phyloP scores from a whole-genome alignment of 2,113 vertebrate genomes.

The Harpagus bidentatus region DNA sequence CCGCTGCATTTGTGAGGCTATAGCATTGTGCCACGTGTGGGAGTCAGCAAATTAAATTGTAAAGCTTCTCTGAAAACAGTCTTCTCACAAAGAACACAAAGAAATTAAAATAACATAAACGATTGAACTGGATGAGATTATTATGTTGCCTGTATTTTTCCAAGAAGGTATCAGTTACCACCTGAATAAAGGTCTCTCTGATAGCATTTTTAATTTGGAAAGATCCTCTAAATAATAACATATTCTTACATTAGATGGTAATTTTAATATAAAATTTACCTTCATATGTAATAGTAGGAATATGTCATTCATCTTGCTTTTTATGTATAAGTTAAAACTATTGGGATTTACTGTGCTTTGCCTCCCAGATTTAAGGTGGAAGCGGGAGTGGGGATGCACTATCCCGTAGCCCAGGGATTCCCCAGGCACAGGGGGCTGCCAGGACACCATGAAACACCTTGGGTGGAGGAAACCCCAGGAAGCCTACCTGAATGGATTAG shows the following conservation, averaged over 20 bases:
- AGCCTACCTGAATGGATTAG: conserved; percentile 15
- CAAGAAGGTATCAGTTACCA: neutral
- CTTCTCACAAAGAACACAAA: neutral
- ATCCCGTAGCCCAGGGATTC: conserved; percentile 16
- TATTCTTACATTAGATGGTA: too few species aligned
- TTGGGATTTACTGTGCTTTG: neutral
- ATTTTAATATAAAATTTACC: neutral
- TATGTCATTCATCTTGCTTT: neutral
- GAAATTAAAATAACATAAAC: neutral
- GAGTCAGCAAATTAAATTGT: conserved; percentile 24
- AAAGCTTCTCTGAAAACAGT: neutral
- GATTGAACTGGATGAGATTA: neutral
- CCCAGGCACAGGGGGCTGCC: conserved; percentile 28
- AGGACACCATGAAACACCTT: conserved; percentile 20
- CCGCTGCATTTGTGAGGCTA: neutral
- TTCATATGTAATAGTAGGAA: neutral
- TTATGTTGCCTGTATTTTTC: neutral
- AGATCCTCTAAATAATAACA: neutral
- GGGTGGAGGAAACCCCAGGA: conserved; percentile 31
- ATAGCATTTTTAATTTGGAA: neutral
- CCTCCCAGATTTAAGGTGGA: neutral
- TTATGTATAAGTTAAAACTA: neutral
- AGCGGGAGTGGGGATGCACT: neutral
- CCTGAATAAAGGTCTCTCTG: neutral
- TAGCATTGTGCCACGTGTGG: neutral